Conservation (phyloP, 2,888 invertebrate genomes). For the Cantharis lateralis region DNA sequence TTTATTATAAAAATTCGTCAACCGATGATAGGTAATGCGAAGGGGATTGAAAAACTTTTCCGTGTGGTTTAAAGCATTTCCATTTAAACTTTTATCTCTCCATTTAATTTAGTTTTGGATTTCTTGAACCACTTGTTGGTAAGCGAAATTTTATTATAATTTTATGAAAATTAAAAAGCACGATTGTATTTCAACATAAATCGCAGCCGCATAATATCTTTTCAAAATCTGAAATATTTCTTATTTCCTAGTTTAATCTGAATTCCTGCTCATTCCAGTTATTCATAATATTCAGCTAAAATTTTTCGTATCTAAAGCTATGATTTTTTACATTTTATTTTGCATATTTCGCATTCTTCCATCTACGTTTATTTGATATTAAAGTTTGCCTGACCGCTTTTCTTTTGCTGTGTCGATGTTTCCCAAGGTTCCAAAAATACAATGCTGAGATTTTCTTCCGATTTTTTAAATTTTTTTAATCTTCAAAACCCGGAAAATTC, state of each 20-base stretch:
- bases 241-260: background rate
- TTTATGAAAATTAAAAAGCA: background rate
- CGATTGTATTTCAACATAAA: background rate
- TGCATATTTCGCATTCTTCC: background rate
- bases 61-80: background rate
- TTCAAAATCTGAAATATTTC: background rate
- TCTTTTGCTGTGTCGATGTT: background rate
- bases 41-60: background rate
- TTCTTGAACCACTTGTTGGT: background rate
- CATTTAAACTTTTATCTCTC: background rate
- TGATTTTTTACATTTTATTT: background rate
- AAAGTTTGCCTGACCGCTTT: background rate
- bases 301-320: background rate
- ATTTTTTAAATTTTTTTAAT: too few species aligned
- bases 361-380: background rate
- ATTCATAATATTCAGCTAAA: background rate
- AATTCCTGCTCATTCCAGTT: background rate
- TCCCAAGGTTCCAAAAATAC: background rate
- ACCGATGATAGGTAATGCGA: background rate
- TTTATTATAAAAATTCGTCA: background rate
- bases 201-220: background rate
- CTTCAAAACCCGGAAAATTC: too few species aligned
- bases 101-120: background rate
- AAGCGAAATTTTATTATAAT: background rate
- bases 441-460: background rate